phyloP scores from a whole-genome alignment of 1,140 invertebrate genomes.

The Tetramorium simillimum region DNA sequence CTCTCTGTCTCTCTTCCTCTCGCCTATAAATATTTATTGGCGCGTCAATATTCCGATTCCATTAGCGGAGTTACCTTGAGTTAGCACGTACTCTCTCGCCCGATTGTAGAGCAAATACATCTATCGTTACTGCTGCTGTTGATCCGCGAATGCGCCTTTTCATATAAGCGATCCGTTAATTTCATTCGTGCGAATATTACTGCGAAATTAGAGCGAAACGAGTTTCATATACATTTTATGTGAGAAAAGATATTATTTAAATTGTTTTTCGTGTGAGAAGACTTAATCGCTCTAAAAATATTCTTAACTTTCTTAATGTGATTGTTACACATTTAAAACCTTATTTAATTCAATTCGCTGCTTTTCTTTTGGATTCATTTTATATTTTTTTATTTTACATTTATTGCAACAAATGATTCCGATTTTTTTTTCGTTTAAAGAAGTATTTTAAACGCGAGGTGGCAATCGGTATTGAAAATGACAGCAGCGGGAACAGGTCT shows the following conservation, averaged over 20 bases:
- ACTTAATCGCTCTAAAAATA: background rate
- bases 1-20: background rate
- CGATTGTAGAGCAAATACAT: conserved; percentile 47
- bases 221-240: background rate
- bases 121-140: background rate
- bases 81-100: conserved; percentile 18
- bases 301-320: background rate
- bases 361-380: background rate
- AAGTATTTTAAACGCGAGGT: background rate
- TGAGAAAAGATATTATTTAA: background rate
- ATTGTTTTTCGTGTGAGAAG: background rate
- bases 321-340: background rate
- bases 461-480: conserved; percentile 4
- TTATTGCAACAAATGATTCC: background rate
- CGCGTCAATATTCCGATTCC: conserved; percentile 45
- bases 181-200: background rate
- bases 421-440: background rate
- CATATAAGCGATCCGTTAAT: background rate
- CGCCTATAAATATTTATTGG: conserved; percentile 54
- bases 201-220: no score
- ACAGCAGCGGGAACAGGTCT: background rate
- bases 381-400: background rate
- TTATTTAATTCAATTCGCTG: background rate
- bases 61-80: conserved; percentile 42
- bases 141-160: background rate